Conservation (phyloP, 2,888 invertebrate species). For the Sarcophaga variegata region DNA sequence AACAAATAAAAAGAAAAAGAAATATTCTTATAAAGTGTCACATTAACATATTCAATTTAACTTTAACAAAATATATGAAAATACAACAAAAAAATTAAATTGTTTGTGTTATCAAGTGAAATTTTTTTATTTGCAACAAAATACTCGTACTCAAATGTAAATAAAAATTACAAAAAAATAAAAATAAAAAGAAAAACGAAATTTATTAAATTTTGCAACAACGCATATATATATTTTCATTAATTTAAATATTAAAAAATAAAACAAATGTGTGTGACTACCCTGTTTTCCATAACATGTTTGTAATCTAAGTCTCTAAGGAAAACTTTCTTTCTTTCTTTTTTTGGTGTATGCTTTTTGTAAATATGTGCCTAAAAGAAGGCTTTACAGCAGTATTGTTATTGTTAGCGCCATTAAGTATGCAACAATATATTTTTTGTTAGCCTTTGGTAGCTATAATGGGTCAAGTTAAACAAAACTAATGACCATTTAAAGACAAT, state of each 20-base stretch:
- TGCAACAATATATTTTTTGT: slow-evolving; percentile 14
- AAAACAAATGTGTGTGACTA: background rate
- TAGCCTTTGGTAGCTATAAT: background rate
- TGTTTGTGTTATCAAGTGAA: slow-evolving; percentile 13
- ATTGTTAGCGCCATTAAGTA: slow-evolving; percentile 41
- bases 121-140: slow-evolving; percentile 28
- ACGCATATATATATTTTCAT: too few species aligned
- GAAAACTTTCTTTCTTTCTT: too few species aligned
- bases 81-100: slow-evolving; percentile 33
- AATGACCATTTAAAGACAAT: too few species aligned
- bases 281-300: too few species aligned
- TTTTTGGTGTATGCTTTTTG: background rate
- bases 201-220: too few species aligned
- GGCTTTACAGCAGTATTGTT: slow-evolving; percentile 1
- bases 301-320: too few species aligned
- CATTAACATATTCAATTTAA: background rate
- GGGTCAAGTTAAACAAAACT: too few species aligned
- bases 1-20: background rate
- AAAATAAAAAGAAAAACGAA: background rate
- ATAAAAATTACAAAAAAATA: slow-evolving; percentile 32
- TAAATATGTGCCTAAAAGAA: slow-evolving; percentile 6
- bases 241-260: too few species aligned
- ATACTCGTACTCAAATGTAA: slow-evolving; percentile 82
- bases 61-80: too few species aligned
- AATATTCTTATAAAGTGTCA: background rate